These are phyloP conservation scores for Oopsacas minuta DNA, from an alignment of 37 sponge, comb jelly and placozoan genomes.

Conservation along the genomic window DNA sequence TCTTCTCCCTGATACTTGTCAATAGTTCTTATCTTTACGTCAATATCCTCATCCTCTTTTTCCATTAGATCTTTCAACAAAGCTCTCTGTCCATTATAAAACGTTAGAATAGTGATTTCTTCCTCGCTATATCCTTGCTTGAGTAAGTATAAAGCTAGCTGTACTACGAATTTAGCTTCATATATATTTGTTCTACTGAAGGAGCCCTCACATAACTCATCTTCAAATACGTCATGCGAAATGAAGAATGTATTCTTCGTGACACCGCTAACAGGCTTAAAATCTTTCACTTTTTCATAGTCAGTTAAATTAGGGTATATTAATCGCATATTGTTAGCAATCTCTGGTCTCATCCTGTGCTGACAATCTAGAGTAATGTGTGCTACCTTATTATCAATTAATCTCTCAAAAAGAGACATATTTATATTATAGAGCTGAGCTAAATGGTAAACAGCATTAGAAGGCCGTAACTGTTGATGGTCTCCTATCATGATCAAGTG, in stretches of 20 bases:
- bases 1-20: slow-evolving; percentile 97
- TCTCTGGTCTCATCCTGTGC: slow-evolving; percentile 36
- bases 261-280: not conserved
- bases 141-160: slow-evolving; percentile 24
- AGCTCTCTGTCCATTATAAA: slow-evolving; percentile 64
- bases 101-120: slow-evolving; percentile 68
- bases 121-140: slow-evolving; percentile 45
- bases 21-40: slow-evolving; percentile 57
- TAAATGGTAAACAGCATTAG: slow-evolving; percentile 14
- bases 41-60: slow-evolving; percentile 30
- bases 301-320: not conserved
- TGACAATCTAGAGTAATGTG: slow-evolving; percentile 14
- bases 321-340: not conserved
- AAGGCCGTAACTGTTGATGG: slow-evolving; percentile 29
- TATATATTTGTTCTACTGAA: slow-evolving; percentile 16
- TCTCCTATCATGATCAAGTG: slow-evolving; percentile 32
- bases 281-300: slow-evolving; percentile 13
- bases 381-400: slow-evolving; percentile 14
- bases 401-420: slow-evolving; percentile 29
- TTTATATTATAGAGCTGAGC: slow-evolving; percentile 26
- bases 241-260: slow-evolving; percentile 21
- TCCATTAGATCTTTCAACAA: slow-evolving; percentile 38
- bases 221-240: not conserved
- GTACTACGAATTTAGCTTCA: slow-evolving; percentile 11
- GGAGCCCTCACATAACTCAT: not conserved